These are phyloP conservation scores for Catocala fraxini DNA, from an alignment of 2,888 invertebrate genomes.

Conservation along the genomic window DNA sequence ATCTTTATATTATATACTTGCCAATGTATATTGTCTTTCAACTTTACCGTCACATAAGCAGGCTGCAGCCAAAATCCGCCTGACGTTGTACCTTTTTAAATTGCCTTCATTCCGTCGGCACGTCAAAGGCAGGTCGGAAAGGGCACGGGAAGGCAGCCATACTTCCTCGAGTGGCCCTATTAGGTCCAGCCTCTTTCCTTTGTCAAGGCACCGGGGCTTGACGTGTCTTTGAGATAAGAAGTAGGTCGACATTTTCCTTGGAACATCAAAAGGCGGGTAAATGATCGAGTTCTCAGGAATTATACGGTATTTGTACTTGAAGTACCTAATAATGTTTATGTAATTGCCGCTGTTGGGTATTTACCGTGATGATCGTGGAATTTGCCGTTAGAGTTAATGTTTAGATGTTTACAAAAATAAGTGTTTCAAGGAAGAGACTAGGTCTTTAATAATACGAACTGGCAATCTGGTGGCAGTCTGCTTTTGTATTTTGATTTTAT, in stretches of 20 bases:
- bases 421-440: no score
- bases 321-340: slow-evolving; percentile 47
- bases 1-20: neutral
- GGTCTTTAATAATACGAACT: no score
- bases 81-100: slow-evolving; percentile 71
- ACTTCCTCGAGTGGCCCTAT: slow-evolving; percentile 78
- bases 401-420: no score
- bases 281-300: slow-evolving; percentile 39
- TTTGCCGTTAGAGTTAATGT: no score
- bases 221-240: slow-evolving; percentile 84
- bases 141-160: slow-evolving; percentile 65
- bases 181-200: slow-evolving; percentile 79
- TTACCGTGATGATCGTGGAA: slow-evolving; percentile 7
- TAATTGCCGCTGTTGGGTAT: slow-evolving; percentile 31
- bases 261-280: slow-evolving; percentile 72
- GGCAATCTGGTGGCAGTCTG: no score
- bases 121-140: slow-evolving; percentile 67
- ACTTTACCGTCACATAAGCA: neutral
- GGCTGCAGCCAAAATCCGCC: slow-evolving; percentile 39
- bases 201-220: slow-evolving; percentile 69
- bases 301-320: slow-evolving; percentile 34
- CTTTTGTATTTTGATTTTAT: no score
- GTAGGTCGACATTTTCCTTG: slow-evolving; percentile 74
- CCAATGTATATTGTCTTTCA: slow-evolving; percentile 4
- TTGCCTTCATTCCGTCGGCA: slow-evolving; percentile 76